Evolutionary conservation across 1,140 invertebrate genomes (phyloP).

Genomic region (Cecropterus lyciades): DNA sequence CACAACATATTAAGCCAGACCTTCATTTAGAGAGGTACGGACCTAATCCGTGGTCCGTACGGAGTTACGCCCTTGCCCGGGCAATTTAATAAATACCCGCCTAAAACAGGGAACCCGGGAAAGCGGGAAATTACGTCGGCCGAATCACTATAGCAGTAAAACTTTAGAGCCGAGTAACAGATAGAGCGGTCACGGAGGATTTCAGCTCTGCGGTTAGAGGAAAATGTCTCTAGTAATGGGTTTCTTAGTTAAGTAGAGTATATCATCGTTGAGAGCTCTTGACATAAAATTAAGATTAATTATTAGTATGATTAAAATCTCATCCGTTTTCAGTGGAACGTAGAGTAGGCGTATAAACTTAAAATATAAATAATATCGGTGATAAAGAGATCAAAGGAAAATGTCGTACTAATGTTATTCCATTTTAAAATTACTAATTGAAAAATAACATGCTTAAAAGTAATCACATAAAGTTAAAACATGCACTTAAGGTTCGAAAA

Average conservation of each 20-base stretch:
- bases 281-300: too few species aligned
- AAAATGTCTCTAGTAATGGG: conserved; percentile 12
- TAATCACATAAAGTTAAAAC: background rate
- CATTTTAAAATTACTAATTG: background rate
- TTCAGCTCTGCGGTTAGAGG: conserved; percentile 9
- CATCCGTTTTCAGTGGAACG: too few species aligned
- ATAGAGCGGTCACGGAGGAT: conserved; percentile 26
- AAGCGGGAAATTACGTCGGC: conserved; percentile 37
- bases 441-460: too few species aligned
- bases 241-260: conserved; percentile 12
- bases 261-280: background rate
- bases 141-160: conserved; percentile 41
- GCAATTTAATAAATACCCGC: conserved; percentile 59
- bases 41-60: conserved; percentile 47
- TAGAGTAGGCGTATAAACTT: too few species aligned
- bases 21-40: conserved; percentile 49
- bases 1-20: conserved; percentile 52
- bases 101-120: conserved; percentile 41
- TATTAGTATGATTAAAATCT: too few species aligned
- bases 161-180: conserved; percentile 31
- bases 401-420: too few species aligned
- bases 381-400: too few species aligned
- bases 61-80: conserved; percentile 41
- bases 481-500: background rate
- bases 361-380: too few species aligned